Evolutionary conservation across 2,888 invertebrate genomes (phyloP).

Genomic region (Tenthredo scrophulariae): DNA sequence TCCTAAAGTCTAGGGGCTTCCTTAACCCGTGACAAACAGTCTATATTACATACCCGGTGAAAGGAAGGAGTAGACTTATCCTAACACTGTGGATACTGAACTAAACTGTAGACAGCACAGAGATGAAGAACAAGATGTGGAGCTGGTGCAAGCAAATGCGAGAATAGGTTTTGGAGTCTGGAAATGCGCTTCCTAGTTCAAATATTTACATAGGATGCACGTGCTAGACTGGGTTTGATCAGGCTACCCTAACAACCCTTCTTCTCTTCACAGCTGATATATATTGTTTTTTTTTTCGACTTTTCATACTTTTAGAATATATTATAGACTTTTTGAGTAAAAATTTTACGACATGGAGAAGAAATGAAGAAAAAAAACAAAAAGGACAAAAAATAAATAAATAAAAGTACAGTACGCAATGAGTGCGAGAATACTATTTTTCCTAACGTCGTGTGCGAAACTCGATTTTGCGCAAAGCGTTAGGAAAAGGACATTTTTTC

Average conservation of each 20-base stretch:
- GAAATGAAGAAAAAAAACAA: neutral
- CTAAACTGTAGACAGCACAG: neutral
- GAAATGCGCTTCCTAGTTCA: constrained; percentile 14
- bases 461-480: neutral
- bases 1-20: neutral
- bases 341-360: neutral
- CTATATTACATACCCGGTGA: constrained; percentile 4
- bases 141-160: neutral
- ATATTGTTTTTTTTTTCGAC: neutral
- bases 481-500: neutral
- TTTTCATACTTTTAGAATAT: neutral
- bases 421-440: no score
- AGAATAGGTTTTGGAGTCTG: neutral
- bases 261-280: neutral
- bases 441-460: no score
- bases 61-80: neutral
- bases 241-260: neutral
- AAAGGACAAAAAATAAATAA: neutral
- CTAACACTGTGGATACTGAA: neutral
- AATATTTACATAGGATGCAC: constrained; percentile 49
- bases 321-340: neutral
- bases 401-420: no score
- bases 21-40: constrained; percentile 4
- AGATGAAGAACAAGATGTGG: neutral
- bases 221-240: constrained; percentile 33